Base-by-base conservation (phyloP, 2,113 vertebrate species). In the Marmota flaviventris region DNA sequence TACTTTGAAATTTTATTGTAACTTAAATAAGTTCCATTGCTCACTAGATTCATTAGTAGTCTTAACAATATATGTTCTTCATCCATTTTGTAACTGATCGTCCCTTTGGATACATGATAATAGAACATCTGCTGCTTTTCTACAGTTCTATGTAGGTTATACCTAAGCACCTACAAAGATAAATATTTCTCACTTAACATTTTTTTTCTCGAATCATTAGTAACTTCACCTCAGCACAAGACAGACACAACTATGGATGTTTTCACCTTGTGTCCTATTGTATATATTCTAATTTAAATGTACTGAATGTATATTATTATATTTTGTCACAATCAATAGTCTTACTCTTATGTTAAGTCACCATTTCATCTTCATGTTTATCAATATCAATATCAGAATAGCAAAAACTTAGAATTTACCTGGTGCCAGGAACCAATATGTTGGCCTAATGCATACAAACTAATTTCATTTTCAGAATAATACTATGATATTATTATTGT, bases 101-200 rank as follows among this genome's bases (percentile, higher is more conserved):
- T 94, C 51, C 87, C 32, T 86, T 42, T 84, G 65, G 16, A 9
- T 94, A 20, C 96, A 48, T 48, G 72, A 81, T 69, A 93, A 90
- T 65, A 89, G 89, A 95, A 29, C 48, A 78, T 93, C 76, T 96
- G 72, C 48, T 94, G 8, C 93, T 96, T 96, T 93, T 75, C 84
- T 93, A 56, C 10, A 90, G 87, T 92, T 9, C 48, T 94, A 63
- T 85, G 45, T 29, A 86, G 61, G 14, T 67, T 92, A 29, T 2
- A 45, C 5, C 11, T 86, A 56, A 42, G 37, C 70, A 93, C 27
- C 76, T 97, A 78, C 89, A 51, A 95, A 73, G 75, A 93, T 17
- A 42, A 81, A 93, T 24, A 48, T 5, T 85, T 93, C 29, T 37
- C 53, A 14, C 87, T 97, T 89, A 61, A 34, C 7, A 42, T 73